A percentile compares a stretch with the other conserved stretches of the same genome.
phyloP scores from a whole-genome alignment of 2,888 invertebrate species.

The Mesochorus sp. region DNA sequence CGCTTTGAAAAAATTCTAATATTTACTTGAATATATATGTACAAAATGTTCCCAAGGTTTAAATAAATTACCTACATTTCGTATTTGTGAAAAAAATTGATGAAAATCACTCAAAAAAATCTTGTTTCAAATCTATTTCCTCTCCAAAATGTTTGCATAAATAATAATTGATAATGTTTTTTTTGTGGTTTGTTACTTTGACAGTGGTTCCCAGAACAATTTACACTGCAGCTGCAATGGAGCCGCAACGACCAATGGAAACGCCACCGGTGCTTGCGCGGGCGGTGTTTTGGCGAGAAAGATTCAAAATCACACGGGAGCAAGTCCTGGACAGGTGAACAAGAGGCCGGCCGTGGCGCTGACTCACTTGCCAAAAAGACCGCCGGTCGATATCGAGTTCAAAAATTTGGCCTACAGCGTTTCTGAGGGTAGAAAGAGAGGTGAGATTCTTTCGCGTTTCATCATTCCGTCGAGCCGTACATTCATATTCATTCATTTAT shows the following conservation, averaged over 20 bases:
- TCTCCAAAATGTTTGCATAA: not conserved
- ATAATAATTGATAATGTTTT: not conserved
- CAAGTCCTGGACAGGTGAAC: constrained; percentile 83
- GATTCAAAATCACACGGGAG: constrained; percentile 87
- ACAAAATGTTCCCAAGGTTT: too few species aligned
- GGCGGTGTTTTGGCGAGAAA: constrained; percentile 86
- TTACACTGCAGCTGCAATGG: constrained; percentile 86
- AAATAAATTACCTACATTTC: too few species aligned
- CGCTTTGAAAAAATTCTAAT: too few species aligned
- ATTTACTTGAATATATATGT: too few species aligned
- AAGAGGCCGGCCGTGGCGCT: constrained; percentile 90
- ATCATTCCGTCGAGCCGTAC: not conserved
- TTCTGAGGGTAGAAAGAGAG: constrained; percentile 90
- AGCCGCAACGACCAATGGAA: constrained; percentile 81
- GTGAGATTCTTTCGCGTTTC: constrained; percentile 68
- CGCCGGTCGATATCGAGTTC: constrained; percentile 95
- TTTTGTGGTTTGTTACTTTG: constrained; percentile 75
- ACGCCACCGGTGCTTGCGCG: constrained; percentile 75
- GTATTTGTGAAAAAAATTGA: too few species aligned
- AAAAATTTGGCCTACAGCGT: constrained; percentile 94
- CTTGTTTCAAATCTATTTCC: too few species aligned
- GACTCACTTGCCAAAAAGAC: constrained; percentile 92
- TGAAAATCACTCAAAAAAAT: too few species aligned
- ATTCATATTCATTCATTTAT: too few species aligned
- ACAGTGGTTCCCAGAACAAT: constrained; percentile 89